Conservation (phyloP, 2,888 invertebrate genomes). For the Drosophila putrida region DNA sequence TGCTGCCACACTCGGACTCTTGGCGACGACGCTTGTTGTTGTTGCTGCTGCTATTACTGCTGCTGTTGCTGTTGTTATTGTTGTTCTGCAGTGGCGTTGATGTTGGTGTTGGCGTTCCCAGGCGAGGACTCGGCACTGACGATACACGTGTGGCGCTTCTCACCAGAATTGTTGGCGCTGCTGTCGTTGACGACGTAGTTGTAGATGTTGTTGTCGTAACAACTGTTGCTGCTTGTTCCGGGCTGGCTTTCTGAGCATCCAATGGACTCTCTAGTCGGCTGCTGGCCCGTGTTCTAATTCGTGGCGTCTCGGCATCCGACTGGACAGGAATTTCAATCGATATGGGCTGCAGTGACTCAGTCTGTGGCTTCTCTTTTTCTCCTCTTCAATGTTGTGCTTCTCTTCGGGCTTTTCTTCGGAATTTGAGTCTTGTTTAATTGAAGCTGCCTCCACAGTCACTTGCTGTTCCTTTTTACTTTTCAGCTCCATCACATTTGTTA, state of each 20-base stretch:
- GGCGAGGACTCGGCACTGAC: constrained; percentile 77
- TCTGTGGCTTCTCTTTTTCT: constrained; percentile 40
- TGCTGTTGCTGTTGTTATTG: constrained; percentile 31
- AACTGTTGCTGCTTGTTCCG: constrained; percentile 54
- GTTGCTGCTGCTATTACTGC: constrained; percentile 21
- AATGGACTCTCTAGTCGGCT: constrained; percentile 90
- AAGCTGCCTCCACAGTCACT: constrained; percentile 3
- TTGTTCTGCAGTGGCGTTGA: constrained; percentile 52
- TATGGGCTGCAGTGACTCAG: constrained; percentile 88
- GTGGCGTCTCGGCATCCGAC: constrained; percentile 85
- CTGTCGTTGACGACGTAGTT: constrained; percentile 28
- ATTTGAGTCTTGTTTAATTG: constrained; percentile 41
- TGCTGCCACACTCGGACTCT: constrained; percentile 89
- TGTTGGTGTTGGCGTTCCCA: constrained; percentile 60
- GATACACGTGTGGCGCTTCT: constrained; percentile 53
- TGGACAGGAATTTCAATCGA: constrained; percentile 92
- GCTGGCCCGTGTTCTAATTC: constrained; percentile 89
- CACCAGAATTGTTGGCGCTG: constrained; percentile 57
- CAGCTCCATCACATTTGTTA: constrained; percentile 5
- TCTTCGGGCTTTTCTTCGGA: constrained; percentile 20
- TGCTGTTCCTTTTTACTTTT: constrained; percentile 48
- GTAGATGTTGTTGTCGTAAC: constrained; percentile 16
- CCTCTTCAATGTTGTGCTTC: constrained; percentile 16
- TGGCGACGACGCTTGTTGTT: constrained; percentile 90
- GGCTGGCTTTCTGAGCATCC: constrained; percentile 83